Conservation (phyloP, 2,888 invertebrate genomes). For the Plebejus melissa region DNA sequence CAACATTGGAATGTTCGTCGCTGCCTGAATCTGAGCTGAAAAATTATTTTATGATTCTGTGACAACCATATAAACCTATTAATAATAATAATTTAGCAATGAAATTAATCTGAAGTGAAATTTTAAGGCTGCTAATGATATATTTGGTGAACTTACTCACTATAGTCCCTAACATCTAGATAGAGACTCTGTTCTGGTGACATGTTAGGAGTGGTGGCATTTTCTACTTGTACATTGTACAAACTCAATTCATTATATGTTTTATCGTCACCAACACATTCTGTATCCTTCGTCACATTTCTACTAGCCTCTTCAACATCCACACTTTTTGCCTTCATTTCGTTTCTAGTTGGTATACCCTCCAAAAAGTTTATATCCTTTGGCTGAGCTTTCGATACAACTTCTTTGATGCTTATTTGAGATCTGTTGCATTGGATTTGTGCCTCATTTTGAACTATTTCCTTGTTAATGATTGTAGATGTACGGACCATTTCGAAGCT, state of each 20-base stretch:
- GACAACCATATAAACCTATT: neutral
- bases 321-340: slow-evolving; percentile 35
- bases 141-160: slow-evolving; percentile 56
- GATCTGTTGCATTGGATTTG: slow-evolving; percentile 69
- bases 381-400: slow-evolving; percentile 52
- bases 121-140: slow-evolving; percentile 13
- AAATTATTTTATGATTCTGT: neutral
- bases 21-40: slow-evolving; percentile 73
- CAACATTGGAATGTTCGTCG: slow-evolving; percentile 78
- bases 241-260: slow-evolving; percentile 68
- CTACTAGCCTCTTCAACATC: slow-evolving; percentile 26
- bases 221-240: slow-evolving; percentile 68
- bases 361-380: slow-evolving; percentile 65
- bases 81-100: neutral
- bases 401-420: slow-evolving; percentile 66
- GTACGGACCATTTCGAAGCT: slow-evolving; percentile 82
- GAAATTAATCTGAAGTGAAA: neutral
- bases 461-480: slow-evolving; percentile 69
- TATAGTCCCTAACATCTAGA: slow-evolving; percentile 70
- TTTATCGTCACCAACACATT: slow-evolving; percentile 56
- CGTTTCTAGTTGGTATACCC: slow-evolving; percentile 52
- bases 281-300: slow-evolving; percentile 35
- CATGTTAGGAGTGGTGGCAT: slow-evolving; percentile 66
- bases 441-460: slow-evolving; percentile 57
- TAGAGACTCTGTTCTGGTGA: slow-evolving; percentile 71